Evolutionary conservation across 92 coral and sea anemone species (phyloP), one percentile per base, ranked within the genome.

Genomic region (Ricordea florida): DNA sequence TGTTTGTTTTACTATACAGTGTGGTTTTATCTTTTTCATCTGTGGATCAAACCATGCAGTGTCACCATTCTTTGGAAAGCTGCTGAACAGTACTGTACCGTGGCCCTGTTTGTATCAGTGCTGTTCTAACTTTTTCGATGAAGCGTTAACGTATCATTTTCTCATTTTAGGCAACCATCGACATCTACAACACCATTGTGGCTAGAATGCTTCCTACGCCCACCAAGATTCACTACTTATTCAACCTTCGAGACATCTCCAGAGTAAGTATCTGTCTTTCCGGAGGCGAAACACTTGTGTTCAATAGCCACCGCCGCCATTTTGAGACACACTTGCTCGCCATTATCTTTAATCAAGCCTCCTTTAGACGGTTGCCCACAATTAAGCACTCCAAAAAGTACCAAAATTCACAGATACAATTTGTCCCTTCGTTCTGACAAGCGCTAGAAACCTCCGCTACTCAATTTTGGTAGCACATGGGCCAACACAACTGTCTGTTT

Each of bases 201-300:
- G 94, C 93, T 45, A 94, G 83, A 86, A 94, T 94, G 98, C 83
- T 94, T 33, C 98, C 98, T 10, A 94, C 98, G 13, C 98, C 98
- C 61, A 94, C 98, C 82, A 94, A 91, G 89, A 94, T 94, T 52
- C 98, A 94, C 66, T 94, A 94, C 80, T 64, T 94, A 66, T 94
- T 94, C 42, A 94, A 94, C 80, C 75, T 94, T 63, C 74, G 98
- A 84, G 98, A 94, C 62, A 94, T 94, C 50, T 94, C 98, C 16
- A 94, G 90, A 97, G 98, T 94, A 45, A 55, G 42, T 13, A 34
- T 5, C 8, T 28, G 7, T 15, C 28, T 20, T 41, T 6, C 7
- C 25, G 32, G 28, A 23, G 5, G 25, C 0, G 5, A 24, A 50
- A 9, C 17, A 2, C 4, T 3, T 1, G n/a, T 24, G 1, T 50